Base-by-base conservation (phyloP, 64 coral and sea anemone species). In the Pocillopora verrucosa region DNA sequence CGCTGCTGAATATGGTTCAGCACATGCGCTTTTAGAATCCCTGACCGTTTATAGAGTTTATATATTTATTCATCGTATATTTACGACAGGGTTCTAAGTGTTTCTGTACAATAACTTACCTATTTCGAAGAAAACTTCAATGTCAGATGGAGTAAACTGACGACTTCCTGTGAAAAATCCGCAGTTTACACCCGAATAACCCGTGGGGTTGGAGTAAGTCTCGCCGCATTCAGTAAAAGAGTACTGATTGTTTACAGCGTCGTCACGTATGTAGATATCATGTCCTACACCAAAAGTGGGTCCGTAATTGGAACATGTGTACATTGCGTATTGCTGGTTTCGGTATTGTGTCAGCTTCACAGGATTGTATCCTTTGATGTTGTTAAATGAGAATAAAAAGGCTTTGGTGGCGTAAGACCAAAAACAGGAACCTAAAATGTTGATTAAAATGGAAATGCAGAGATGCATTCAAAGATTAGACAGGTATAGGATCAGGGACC, bases 91-190 rank as follows among this genome's bases (percentile, higher is more conserved):
- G 61, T 17, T 17, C 10, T 70, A 4, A 70, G 11, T 70, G 10
- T 24, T 24, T n/a, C n/a, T n/a, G n/a, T n/a, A n/a, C n/a, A n/a
- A n/a, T n/a, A n/a, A n/a, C n/a, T n/a, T n/a, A n/a, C n/a, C 20
- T 70, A 70, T 70, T 86, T 86, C 83, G 14, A 72, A 73, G 64
- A 86, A 86, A 0, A 86, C 83, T 73, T 86, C 83, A 41, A 86
- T 57, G 65, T 86, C 83, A 56, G 51, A 72, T 16, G 83, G 83
- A n/a, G 64, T 67, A 38, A 82, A 59, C 11, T 22, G 16, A 37
- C 6, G 14, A 10, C 9, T 56, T 16, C 83, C 65, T 13, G 65
- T 65, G 35, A 72, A 58, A 45, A 84, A 70, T 10, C 67, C 67
- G 20, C 67, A 70, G 67, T n/a, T 11, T 1, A 9, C 20, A 24